phyloP scores from a whole-genome alignment of 2,888 invertebrate genomes.

The Dryobota labecula region DNA sequence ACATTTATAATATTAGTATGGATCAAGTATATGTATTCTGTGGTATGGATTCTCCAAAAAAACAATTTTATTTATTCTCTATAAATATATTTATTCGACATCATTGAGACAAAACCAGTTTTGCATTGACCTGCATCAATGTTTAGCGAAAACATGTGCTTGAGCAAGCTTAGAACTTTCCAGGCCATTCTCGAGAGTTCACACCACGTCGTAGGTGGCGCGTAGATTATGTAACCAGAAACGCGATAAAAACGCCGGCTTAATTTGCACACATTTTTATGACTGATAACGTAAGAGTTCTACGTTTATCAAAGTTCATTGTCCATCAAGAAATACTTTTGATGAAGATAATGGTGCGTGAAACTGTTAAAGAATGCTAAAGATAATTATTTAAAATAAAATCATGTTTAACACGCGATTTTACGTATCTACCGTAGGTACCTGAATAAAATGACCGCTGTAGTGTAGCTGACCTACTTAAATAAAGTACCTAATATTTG shows the following conservation, averaged over 20 bases:
- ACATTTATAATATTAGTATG: too few species aligned
- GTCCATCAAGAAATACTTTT: slow-evolving; percentile 54
- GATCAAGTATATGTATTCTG: too few species aligned
- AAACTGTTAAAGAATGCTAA: slow-evolving; percentile 1
- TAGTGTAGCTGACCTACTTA: neutral
- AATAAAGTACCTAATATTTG: neutral
- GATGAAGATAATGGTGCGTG: neutral
- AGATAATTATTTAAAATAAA: neutral
- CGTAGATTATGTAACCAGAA: slow-evolving; percentile 59
- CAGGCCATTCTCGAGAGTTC: slow-evolving; percentile 28
- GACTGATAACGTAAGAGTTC: slow-evolving; percentile 61
- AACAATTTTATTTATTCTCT: too few species aligned
- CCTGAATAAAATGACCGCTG: neutral
- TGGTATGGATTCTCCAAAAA: too few species aligned
- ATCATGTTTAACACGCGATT: neutral
- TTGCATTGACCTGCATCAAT: slow-evolving; percentile 35
- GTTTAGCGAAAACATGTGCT: slow-evolving; percentile 22
- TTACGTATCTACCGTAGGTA: too few species aligned
- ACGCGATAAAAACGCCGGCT: slow-evolving; percentile 27
- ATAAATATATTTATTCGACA: too few species aligned
- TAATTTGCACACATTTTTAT: slow-evolving; percentile 33
- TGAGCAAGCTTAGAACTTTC: slow-evolving; percentile 46
- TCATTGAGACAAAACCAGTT: slow-evolving; percentile 30
- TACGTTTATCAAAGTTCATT: slow-evolving; percentile 65
- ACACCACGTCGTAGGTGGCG: neutral